phyloP scores from a whole-genome alignment of 2,113 vertebrate species.

The Melospiza georgiana region DNA sequence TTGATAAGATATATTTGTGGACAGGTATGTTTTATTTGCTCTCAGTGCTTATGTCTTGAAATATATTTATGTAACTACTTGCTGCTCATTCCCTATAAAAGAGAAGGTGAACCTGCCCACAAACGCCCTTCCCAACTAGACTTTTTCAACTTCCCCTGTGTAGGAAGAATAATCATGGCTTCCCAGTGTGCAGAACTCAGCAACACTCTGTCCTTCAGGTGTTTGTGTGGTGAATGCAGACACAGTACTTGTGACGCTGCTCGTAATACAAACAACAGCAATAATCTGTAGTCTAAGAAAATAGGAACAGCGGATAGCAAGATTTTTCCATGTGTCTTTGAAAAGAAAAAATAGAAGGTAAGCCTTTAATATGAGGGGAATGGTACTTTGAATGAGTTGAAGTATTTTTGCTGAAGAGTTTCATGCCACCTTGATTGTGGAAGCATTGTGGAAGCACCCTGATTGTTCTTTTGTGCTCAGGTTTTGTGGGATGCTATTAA shows the following conservation, averaged over 20 bases:
- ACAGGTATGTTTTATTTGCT: background rate
- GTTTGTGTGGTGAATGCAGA: background rate
- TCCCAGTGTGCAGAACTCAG: background rate
- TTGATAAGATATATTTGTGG: background rate
- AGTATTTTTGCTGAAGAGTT: background rate
- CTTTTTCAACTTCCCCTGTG: background rate
- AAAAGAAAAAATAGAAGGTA: background rate
- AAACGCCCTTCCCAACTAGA: background rate
- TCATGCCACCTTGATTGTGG: background rate
- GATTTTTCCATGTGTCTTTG: background rate
- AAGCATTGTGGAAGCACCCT: accelerated
- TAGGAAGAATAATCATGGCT: background rate
- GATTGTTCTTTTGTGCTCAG: background rate
- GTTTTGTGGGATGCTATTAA: background rate
- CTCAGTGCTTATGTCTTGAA: background rate
- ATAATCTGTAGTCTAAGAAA: background rate
- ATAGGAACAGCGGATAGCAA: accelerated
- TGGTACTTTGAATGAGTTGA: background rate
- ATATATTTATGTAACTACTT: background rate
- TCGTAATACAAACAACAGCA: background rate
- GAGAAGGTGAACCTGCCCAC: background rate
- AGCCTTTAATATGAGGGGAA: background rate
- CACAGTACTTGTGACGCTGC: background rate
- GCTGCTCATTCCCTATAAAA: background rate
- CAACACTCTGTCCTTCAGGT: background rate